Percentiles rank a stretch among this genome's conserved stretches.
phyloP scores from a whole-genome alignment of 2,113 vertebrate genomes.

The Formicarius rufipectus region DNA sequence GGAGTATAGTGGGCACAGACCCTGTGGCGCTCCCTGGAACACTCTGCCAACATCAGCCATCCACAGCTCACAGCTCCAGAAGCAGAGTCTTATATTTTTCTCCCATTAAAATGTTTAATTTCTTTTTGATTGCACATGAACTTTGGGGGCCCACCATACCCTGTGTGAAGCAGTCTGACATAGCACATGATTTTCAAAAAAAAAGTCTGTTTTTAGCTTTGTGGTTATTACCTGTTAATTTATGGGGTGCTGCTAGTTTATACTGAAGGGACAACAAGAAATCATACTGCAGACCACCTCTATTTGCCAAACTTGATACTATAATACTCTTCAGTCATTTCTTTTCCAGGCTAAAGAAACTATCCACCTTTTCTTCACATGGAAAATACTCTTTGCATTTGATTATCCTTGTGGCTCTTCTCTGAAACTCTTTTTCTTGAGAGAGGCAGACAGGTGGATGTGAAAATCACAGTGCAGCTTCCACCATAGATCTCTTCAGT shows the following conservation, averaged over 20 bases:
- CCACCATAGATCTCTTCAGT: background rate
- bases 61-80: fast-evolving
- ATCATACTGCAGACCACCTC: background rate
- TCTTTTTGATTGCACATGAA: background rate
- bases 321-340: background rate
- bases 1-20: background rate
- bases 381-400: slow-evolving; percentile 44
- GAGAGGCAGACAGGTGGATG: background rate
- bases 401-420: slow-evolving; percentile 8
- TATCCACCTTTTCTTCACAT: slow-evolving; percentile 9
- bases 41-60: background rate
- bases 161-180: background rate
- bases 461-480: background rate
- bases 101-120: background rate
- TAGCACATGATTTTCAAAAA: background rate
- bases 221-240: background rate
- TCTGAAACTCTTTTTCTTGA: slow-evolving; percentile 31
- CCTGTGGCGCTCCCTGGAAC: fast-evolving
- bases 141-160: background rate
- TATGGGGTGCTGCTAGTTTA: background rate
- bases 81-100: background rate
- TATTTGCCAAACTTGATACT: background rate
- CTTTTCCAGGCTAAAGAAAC: slow-evolving; percentile 10
- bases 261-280: background rate
- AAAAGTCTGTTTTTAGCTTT: background rate